These are phyloP conservation scores for Hymenochirus boettgeri DNA, from an alignment of 2,113 vertebrate genomes.

Conservation along the genomic window DNA sequence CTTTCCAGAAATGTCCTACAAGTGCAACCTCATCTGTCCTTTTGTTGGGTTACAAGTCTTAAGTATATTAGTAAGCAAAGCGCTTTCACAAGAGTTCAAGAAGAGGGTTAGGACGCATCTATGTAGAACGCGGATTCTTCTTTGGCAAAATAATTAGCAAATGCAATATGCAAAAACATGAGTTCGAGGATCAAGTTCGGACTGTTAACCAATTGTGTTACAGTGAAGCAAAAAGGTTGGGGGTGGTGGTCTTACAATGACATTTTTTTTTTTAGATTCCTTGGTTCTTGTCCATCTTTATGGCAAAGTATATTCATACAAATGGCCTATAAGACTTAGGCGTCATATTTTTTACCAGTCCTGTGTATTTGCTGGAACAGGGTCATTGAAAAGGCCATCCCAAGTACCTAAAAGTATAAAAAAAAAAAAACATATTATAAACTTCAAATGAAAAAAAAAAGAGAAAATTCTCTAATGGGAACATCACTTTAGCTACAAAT, in stretches of 20 bases:
- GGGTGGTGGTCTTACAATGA: conserved; percentile 43
- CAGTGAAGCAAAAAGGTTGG: conserved; percentile 35
- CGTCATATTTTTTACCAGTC: conserved; percentile 96
- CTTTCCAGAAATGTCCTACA: conserved; percentile 12
- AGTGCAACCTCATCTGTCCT: conserved; percentile 20
- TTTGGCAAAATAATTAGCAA: conserved; percentile 83
- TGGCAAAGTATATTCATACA: not conserved
- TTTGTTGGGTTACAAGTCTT: conserved; percentile 29
- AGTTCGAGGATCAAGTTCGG: conserved; percentile 58
- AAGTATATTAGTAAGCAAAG: conserved; percentile 51
- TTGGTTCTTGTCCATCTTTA: conserved; percentile 42
- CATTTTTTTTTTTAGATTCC: conserved; percentile 28
- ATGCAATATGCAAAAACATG: conserved; percentile 54
- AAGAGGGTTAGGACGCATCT: conserved; percentile 49
- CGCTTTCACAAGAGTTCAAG: conserved; percentile 60
- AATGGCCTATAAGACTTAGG: conserved; percentile 59
- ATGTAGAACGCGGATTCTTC: conserved; percentile 58
- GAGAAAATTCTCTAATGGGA: not conserved
- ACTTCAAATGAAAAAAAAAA: not conserved
- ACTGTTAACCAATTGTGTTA: conserved; percentile 47
- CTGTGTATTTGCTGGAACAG: conserved; percentile 97
- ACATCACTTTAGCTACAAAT: not conserved
- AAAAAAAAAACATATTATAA: not conserved
- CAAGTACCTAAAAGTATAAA: conserved; percentile 81
- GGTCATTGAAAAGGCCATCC: conserved; percentile 98